Percentiles rank a stretch among this genome's conserved stretches.
These are phyloP conservation scores for Argynnis bischoffii DNA, from an alignment of 2,888 invertebrate genomes.

Conservation along the genomic window DNA sequence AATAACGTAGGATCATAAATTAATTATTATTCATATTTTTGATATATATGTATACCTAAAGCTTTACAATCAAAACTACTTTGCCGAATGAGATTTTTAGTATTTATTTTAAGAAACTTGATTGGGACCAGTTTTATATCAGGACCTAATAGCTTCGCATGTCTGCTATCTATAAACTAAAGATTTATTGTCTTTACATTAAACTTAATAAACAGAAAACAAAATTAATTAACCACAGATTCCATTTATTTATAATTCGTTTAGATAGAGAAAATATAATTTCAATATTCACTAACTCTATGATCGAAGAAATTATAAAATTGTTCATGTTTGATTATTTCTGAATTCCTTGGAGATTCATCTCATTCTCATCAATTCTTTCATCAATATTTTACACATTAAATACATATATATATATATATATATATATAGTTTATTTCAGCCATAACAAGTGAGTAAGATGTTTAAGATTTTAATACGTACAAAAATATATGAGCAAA, in stretches of 20 bases:
- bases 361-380: no score
- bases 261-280: not conserved
- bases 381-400: no score
- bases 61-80: conserved; percentile 1
- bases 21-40: not conserved
- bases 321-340: no score
- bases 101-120: conserved; percentile 20
- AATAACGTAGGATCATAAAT: not conserved
- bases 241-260: no score
- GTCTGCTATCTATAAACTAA: conserved; percentile 28
- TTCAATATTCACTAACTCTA: no score
- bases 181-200: conserved; percentile 16
- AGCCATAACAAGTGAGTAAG: no score
- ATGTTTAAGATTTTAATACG: no score
- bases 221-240: not conserved
- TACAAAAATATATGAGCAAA: not conserved
- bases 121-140: conserved; percentile 17
- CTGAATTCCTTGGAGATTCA: no score
- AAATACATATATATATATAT: no score
- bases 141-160: conserved; percentile 30
- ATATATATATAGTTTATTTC: no score
- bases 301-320: no score
- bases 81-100: conserved; percentile 1
- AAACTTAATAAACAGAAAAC: not conserved
- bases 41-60: not conserved